These are phyloP conservation scores for Lagodon rhomboides DNA, from an alignment of 2,797 vertebrate genomes.

Conservation along the genomic window DNA sequence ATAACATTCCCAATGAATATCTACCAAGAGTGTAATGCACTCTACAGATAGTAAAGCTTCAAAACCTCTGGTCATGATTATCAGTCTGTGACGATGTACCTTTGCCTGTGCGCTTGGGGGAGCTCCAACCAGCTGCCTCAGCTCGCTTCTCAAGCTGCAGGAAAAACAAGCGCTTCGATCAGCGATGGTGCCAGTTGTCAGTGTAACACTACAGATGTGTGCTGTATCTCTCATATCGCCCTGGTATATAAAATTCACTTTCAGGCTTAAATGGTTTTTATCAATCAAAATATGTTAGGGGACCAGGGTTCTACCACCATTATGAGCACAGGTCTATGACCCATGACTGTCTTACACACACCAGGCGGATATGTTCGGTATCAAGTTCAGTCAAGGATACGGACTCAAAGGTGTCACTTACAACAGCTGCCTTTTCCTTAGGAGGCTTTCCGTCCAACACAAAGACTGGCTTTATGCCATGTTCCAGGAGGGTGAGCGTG, in stretches of 20 bases:
- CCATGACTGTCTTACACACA: not conserved
- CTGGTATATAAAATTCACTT: not conserved
- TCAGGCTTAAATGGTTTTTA: not conserved
- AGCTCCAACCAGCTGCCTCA: constrained; percentile 67
- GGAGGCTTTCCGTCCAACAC: constrained; percentile 89
- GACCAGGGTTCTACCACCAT: not conserved
- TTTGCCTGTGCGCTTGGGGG: constrained; percentile 51
- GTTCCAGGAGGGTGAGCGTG: constrained; percentile 87
- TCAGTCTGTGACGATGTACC: constrained; percentile 61
- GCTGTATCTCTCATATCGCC: not conserved
- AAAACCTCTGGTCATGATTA: not conserved
- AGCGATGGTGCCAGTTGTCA: not conserved
- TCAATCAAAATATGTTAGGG: not conserved
- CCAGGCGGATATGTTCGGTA: constrained; percentile 4
- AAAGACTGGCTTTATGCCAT: constrained; percentile 89
- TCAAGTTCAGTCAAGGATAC: constrained; percentile 4
- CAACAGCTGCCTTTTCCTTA: constrained; percentile 81
- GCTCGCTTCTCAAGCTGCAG: constrained; percentile 85
- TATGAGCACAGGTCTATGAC: constrained; percentile 2
- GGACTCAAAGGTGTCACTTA: constrained; percentile 70
- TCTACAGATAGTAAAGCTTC: not conserved
- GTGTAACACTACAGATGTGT: not conserved
- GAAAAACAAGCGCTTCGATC: constrained; percentile 11
- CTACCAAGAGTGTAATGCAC: not conserved
- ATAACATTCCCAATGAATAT: not conserved